Evolutionary conservation across 1,140 invertebrate species (phyloP).

Genomic region (Nasonia giraulti): DNA sequence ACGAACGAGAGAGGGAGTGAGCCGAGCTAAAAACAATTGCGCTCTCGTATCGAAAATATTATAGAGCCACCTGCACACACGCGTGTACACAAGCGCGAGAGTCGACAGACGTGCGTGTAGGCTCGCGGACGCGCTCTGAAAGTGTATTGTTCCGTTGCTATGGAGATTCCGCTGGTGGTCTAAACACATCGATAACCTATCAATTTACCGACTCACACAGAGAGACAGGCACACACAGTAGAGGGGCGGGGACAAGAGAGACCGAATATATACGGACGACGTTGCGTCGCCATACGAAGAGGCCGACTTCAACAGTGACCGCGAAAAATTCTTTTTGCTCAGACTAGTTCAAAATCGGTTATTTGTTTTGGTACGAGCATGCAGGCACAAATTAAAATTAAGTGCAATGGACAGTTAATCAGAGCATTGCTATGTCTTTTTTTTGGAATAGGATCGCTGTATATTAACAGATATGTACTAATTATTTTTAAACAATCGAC

Average conservation of each 20-base stretch:
- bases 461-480: too few species aligned
- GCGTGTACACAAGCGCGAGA: neutral
- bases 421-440: too few species aligned
- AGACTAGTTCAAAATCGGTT: too few species aligned
- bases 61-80: neutral
- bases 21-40: constrained; percentile 2
- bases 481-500: too few species aligned
- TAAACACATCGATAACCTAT: constrained; percentile 67
- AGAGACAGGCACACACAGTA: neutral
- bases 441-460: too few species aligned
- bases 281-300: neutral
- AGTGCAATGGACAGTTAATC: too few species aligned
- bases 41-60: constrained; percentile 15
- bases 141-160: constrained; percentile 69
- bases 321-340: neutral
- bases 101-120: neutral
- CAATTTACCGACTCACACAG: constrained; percentile 56
- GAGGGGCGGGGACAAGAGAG: neutral
- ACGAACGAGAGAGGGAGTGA: neutral
- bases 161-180: constrained; percentile 60
- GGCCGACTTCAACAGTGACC: neutral
- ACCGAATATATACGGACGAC: neutral
- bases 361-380: too few species aligned
- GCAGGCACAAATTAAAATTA: too few species aligned
- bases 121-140: constrained; percentile 26